Conservation (phyloP, 2,113 vertebrate species). For the Leptocoma aspasia region DNA sequence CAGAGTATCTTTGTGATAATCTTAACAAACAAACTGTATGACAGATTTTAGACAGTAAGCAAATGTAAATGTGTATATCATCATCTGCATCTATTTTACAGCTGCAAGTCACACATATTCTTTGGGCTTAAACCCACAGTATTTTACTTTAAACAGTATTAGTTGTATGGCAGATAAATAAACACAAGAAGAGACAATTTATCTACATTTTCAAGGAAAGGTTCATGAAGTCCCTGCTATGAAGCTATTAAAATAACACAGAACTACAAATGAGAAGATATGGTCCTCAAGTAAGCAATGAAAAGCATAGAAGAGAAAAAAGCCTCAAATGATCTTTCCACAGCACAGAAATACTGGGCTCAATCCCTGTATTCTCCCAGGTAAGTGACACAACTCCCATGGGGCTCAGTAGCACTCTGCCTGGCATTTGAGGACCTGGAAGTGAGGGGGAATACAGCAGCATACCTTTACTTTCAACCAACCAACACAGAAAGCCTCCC, state of each 20-base stretch:
- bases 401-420: accelerated
- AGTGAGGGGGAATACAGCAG: not conserved
- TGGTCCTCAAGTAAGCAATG: not conserved
- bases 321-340: not conserved
- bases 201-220: not conserved
- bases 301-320: not conserved
- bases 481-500: not conserved
- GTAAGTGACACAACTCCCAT: not conserved
- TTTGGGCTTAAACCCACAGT: not conserved
- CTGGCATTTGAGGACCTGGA: not conserved
- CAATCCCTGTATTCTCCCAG: not conserved
- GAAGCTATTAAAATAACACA: not conserved
- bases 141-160: not conserved
- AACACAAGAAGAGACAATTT: not conserved
- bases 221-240: not conserved
- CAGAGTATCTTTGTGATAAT: not conserved
- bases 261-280: not conserved
- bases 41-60: not conserved
- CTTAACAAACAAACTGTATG: not conserved
- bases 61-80: not conserved
- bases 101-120: not conserved
- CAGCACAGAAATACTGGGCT: not conserved
- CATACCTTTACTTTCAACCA: not conserved
- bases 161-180: not conserved
- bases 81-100: not conserved